These are phyloP conservation scores for Phengaris arion DNA, from an alignment of 2,888 invertebrate genomes.

Conservation along the genomic window DNA sequence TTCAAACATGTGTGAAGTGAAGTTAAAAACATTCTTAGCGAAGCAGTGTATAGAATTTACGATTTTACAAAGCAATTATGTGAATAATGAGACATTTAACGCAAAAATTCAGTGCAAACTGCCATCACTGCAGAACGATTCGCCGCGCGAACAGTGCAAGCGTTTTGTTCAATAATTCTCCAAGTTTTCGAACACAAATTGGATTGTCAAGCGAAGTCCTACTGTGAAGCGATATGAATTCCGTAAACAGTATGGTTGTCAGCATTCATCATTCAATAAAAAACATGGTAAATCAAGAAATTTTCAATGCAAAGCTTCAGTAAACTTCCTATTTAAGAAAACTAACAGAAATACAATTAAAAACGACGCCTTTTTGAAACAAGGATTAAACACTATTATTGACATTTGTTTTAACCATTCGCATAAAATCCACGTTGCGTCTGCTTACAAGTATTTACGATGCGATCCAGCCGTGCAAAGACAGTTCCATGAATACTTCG, in stretches of 20 bases:
- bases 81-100: no score
- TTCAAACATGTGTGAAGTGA: no score
- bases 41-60: no score
- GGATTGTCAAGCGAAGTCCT: not conserved
- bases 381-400: slow-evolving; percentile 29
- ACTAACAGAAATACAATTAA: slow-evolving; percentile 28
- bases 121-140: no score
- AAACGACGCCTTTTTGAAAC: slow-evolving; percentile 27
- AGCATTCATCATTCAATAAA: slow-evolving; percentile 1
- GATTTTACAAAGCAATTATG: no score
- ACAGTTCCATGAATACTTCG: slow-evolving; percentile 30
- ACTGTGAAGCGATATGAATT: slow-evolving; percentile 1
- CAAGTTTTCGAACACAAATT: not conserved
- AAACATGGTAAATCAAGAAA: slow-evolving; percentile 1
- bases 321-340: slow-evolving; percentile 30
- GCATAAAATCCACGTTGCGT: slow-evolving; percentile 23
- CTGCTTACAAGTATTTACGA: slow-evolving; percentile 30
- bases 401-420: slow-evolving; percentile 30
- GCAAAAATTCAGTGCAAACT: no score
- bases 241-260: not conserved
- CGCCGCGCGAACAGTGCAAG: no score
- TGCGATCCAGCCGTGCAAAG: slow-evolving; percentile 29
- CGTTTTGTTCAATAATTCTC: no score
- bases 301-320: slow-evolving; percentile 3
- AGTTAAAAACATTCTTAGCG: no score